Evolutionary conservation across 2,113 vertebrate genomes (phyloP).

Genomic region (Butastur rufipennis): DNA sequence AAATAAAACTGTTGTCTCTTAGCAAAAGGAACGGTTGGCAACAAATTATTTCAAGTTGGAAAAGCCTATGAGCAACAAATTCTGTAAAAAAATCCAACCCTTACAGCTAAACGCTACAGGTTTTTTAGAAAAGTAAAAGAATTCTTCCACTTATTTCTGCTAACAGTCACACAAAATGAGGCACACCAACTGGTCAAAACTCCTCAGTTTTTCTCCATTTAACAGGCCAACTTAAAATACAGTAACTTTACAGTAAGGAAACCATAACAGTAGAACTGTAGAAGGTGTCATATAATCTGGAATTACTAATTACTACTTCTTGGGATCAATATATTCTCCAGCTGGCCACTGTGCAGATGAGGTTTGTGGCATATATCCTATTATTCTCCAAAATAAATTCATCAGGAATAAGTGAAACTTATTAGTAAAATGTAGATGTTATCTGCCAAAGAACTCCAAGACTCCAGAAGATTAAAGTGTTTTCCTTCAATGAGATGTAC

Average conservation of each 20-base stretch:
- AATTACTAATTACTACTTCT: not conserved
- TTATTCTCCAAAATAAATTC: not conserved
- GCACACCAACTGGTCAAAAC: not conserved
- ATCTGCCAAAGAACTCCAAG: not conserved
- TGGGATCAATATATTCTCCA: not conserved
- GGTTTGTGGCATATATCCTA: not conserved
- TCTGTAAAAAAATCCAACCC: not conserved
- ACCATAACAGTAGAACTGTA: not conserved
- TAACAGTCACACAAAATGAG: not conserved
- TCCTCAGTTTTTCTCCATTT: not conserved
- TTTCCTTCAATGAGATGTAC: not conserved
- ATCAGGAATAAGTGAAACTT: not conserved
- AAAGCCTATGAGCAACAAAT: not conserved
- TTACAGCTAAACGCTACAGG: not conserved
- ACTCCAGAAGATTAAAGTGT: not conserved
- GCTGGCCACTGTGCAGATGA: not conserved
- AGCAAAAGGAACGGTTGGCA: not conserved
- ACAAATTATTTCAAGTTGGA: not conserved
- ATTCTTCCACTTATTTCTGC: not conserved
- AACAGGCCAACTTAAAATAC: not conserved
- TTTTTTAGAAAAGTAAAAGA: not conserved
- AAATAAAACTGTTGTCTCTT: not conserved
- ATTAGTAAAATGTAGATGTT: not conserved
- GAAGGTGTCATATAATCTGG: not conserved
- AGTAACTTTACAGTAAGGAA: not conserved